A percentile compares a stretch with the other conserved stretches of the same genome.
phyloP scores from a whole-genome alignment of 2,888 invertebrate species.

The Caenorhabditis uteleia region DNA sequence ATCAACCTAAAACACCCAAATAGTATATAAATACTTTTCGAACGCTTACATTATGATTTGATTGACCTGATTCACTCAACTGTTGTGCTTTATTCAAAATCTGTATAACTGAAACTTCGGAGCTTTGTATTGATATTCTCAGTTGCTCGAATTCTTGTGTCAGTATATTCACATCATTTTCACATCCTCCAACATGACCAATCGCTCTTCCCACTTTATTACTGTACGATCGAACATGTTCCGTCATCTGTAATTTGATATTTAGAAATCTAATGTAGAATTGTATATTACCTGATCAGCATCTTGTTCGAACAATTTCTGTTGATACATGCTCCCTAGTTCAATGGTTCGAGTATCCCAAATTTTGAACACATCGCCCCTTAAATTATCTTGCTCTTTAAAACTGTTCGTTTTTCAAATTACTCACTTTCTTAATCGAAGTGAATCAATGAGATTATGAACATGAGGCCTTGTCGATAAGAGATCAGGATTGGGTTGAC shows the following conservation, averaged over 20 bases:
- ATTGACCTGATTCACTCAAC: background rate
- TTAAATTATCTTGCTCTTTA: slow-evolving; percentile 16
- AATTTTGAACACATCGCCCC: slow-evolving; percentile 87
- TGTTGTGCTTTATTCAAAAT: slow-evolving; percentile 27
- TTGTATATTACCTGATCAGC: slow-evolving; percentile 77
- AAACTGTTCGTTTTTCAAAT: background rate
- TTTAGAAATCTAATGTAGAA: background rate
- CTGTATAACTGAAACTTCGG: slow-evolving; percentile 43
- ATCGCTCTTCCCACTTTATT: slow-evolving; percentile 23
- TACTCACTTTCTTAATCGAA: slow-evolving; percentile 44
- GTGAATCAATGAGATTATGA: slow-evolving; percentile 69
- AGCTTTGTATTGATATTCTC: slow-evolving; percentile 12
- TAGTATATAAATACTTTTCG: too few relatives aligned
- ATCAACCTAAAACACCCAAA: slow-evolving; percentile 23
- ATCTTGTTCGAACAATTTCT: slow-evolving; percentile 93
- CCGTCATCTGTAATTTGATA: slow-evolving; percentile 12
- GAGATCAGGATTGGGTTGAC: slow-evolving; percentile 76
- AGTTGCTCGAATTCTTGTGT: slow-evolving; percentile 29
- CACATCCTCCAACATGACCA: slow-evolving; percentile 46
- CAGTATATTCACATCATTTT: slow-evolving; percentile 29
- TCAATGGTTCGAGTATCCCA: slow-evolving; percentile 95
- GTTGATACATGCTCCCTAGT: slow-evolving; percentile 93
- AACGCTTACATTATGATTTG: too few relatives aligned
- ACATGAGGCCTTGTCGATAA: slow-evolving; percentile 71
- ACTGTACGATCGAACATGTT: slow-evolving; percentile 26